Percentiles rank a stretch among this genome's conserved stretches.
These are phyloP conservation scores for Epizoanthus stellaris DNA, from an alignment of 92 coral and sea anemone genomes.

Conservation along the genomic window DNA sequence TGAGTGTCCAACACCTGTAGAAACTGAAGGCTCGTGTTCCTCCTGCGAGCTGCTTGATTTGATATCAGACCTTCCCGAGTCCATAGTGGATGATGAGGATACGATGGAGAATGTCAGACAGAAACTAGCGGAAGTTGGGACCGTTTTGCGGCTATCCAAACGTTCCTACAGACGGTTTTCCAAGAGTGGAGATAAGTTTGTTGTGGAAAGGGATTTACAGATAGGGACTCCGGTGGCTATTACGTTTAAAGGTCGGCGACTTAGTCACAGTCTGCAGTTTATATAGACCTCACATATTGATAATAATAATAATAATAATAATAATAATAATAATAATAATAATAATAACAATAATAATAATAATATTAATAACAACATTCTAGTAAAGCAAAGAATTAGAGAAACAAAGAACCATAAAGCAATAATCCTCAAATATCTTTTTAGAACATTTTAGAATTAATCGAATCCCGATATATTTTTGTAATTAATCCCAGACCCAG, in stretches of 20 bases:
- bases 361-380: too few species aligned
- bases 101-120: conserved; percentile 74
- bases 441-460: too few species aligned
- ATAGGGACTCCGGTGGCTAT: conserved; percentile 73
- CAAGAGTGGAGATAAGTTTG: conserved; percentile 78
- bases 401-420: too few species aligned
- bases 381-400: too few species aligned
- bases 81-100: conserved; percentile 86
- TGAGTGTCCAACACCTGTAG: conserved; percentile 66
- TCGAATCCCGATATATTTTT: too few species aligned
- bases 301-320: too few species aligned
- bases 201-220: conserved; percentile 71
- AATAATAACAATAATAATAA: too few species aligned
- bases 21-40: conserved; percentile 19
- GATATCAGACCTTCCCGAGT: conserved; percentile 82
- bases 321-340: too few species aligned
- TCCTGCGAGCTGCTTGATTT: conserved; percentile 66
- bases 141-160: conserved; percentile 72
- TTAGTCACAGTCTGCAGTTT: conserved; percentile 19
- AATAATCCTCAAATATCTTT: too few species aligned
- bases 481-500: too few species aligned
- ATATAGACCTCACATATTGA: background rate
- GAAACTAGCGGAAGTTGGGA: conserved; percentile 79
- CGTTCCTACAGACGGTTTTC: conserved; percentile 82
- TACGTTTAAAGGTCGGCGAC: conserved; percentile 52